A percentile compares a stretch with the other conserved stretches of the same genome.
Conservation (phyloP, 2,113 vertebrate genomes). For the Variabilichromis moorii region DNA sequence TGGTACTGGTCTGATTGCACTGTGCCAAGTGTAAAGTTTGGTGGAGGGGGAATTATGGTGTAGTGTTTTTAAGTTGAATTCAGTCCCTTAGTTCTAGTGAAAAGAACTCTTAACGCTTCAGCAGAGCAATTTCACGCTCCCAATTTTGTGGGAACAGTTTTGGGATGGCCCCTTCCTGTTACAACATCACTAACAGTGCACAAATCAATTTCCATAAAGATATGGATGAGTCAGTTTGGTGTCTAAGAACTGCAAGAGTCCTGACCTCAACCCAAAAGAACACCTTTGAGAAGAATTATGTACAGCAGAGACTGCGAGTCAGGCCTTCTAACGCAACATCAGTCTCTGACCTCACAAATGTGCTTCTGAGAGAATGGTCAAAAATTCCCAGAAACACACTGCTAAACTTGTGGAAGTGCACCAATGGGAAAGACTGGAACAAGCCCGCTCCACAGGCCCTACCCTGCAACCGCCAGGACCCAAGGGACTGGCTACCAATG, state of each 20-base stretch:
- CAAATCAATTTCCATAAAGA: not conserved
- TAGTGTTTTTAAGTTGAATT: not conserved
- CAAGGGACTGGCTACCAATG: not conserved
- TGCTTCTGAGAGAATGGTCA: not conserved
- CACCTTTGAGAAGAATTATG: not conserved
- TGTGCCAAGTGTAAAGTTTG: not conserved
- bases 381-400: not conserved
- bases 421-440: not conserved
- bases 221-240: not conserved
- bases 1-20: not conserved
- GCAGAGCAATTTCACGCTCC: not conserved
- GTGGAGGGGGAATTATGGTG: not conserved
- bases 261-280: not conserved
- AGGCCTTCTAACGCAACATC: not conserved
- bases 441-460: not conserved
- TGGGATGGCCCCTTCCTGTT: not conserved
- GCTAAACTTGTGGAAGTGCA: not conserved
- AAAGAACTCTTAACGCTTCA: not conserved
- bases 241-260: not conserved
- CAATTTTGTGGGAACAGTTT: not conserved
- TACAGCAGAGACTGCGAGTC: not conserved
- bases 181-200: not conserved
- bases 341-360: not conserved
- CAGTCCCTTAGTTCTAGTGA: not conserved
- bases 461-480: not conserved